Evolutionary conservation across 2,113 vertebrate genomes (phyloP).

Genomic region (Anarhynchus alexandrinus): DNA sequence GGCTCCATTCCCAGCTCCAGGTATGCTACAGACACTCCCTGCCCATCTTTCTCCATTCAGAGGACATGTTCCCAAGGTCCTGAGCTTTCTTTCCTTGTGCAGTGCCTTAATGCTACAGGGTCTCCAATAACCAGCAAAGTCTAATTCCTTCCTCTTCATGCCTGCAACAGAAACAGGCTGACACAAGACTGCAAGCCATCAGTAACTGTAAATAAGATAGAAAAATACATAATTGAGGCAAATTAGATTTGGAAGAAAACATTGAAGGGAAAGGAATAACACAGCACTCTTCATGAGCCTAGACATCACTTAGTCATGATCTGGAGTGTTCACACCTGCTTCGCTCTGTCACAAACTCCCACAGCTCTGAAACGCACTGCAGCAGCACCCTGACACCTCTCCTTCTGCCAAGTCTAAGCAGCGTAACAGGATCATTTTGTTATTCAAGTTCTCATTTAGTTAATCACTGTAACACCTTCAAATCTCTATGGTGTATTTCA

Average conservation of each 20-base stretch:
- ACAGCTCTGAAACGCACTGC: not conserved
- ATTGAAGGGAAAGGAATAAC: not conserved
- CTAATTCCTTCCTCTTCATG: not conserved
- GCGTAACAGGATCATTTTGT: not conserved
- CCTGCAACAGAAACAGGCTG: not conserved
- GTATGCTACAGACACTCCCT: not conserved
- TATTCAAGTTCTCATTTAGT: not conserved
- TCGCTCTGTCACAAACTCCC: not conserved
- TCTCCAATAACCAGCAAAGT: not conserved
- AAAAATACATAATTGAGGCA: not conserved
- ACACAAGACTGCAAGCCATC: not conserved
- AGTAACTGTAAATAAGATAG: not conserved
- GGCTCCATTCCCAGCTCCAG: not conserved
- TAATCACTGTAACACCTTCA: slow-evolving; percentile 4
- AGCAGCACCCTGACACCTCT: slow-evolving; percentile 12
- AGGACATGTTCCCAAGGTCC: fast-evolving
- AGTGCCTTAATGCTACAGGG: not conserved
- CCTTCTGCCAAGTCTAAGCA: slow-evolving; percentile 16
- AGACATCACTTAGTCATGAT: slow-evolving; percentile 42
- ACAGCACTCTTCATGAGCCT: not conserved
- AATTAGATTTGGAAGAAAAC: slow-evolving; percentile 47
- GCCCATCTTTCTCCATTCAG: not conserved
- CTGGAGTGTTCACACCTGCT: slow-evolving; percentile 46
- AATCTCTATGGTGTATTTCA: not conserved
- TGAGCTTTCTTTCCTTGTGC: not conserved